Percentiles rank a stretch among this genome's conserved stretches.
Conservation (phyloP, 1,140 invertebrate genomes). For the Brachionus asplanchnoidis region DNA sequence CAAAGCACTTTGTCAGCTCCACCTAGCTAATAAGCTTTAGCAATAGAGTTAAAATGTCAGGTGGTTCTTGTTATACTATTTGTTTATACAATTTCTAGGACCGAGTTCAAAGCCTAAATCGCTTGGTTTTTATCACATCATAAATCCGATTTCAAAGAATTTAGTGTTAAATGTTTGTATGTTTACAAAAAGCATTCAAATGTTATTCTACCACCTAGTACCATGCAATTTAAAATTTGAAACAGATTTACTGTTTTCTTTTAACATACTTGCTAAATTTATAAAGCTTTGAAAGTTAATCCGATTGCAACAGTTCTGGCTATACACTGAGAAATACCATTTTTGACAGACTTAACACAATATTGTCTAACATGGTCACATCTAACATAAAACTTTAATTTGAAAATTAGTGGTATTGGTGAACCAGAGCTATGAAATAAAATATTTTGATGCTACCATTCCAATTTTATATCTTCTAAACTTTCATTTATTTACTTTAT, state of each 20-base stretch:
- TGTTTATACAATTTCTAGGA: conserved; percentile 28
- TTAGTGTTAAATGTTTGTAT: background rate
- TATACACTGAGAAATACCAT: background rate
- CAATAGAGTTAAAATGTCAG: background rate
- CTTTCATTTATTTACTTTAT: too few species aligned
- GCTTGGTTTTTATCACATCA: background rate
- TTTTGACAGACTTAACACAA: background rate
- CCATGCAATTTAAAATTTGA: background rate
- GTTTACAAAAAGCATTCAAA: background rate
- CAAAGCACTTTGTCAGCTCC: background rate
- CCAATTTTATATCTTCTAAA: too few species aligned
- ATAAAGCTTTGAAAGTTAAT: conserved; percentile 10
- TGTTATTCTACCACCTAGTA: background rate
- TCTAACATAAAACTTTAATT: background rate
- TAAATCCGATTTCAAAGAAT: conserved; percentile 29
- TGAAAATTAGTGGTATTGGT: too few species aligned
- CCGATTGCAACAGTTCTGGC: background rate
- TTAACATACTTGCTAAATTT: background rate
- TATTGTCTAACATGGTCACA: background rate
- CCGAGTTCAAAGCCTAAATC: background rate
- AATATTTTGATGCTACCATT: too few species aligned
- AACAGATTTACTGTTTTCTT: background rate
- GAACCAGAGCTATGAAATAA: too few species aligned
- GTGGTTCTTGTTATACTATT: conserved; percentile 19
- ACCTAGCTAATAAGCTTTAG: background rate